These are phyloP conservation scores for Cranoglanis bouderius DNA, from an alignment of 2,113 vertebrate species.

Conservation along the genomic window DNA sequence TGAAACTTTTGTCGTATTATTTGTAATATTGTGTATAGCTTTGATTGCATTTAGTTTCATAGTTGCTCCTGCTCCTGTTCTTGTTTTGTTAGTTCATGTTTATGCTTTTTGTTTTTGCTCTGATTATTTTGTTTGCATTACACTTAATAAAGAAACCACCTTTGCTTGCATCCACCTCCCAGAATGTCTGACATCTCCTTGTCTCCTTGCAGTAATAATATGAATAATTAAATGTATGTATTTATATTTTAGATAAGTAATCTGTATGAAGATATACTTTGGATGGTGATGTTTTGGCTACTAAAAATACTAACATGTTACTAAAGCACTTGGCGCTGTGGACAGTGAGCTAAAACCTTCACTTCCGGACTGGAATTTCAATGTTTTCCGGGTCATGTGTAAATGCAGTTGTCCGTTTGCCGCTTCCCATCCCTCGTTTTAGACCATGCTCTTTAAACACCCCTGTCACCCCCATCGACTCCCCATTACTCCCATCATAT, in stretches of 20 bases:
- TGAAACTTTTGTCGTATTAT: no score
- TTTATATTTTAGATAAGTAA: no score
- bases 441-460: not conserved
- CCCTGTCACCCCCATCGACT: not conserved
- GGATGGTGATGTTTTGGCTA: not conserved
- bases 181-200: not conserved
- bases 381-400: not conserved
- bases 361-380: not conserved
- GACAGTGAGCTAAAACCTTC: not conserved
- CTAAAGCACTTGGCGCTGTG: not conserved
- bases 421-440: not conserved
- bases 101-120: not conserved
- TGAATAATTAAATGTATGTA: no score
- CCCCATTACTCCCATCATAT: not conserved
- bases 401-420: not conserved
- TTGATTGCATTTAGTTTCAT: not conserved
- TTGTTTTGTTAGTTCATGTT: no score
- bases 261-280: no score
- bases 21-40: not conserved
- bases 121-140: not conserved
- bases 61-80: not conserved
- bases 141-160: no score
- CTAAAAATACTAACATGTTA: not conserved
- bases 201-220: no score
- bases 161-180: no score